phyloP scores from a whole-genome alignment of 2,113 vertebrate genomes.

The Colaptes auratus region DNA sequence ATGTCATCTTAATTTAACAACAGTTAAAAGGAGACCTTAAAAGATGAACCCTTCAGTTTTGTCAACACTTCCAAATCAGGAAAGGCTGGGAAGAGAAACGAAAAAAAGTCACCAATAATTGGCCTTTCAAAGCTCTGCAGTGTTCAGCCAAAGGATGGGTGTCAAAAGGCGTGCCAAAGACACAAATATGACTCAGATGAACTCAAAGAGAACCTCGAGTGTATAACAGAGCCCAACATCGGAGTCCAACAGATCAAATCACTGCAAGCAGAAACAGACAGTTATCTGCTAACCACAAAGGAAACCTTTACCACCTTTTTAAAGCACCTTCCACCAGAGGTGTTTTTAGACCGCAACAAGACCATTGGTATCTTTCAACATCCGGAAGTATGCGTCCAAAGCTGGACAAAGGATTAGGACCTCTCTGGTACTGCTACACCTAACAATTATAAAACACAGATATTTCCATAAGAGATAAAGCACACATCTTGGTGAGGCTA shows the following conservation, averaged over 20 bases:
- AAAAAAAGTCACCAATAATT: neutral
- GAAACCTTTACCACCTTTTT: slow-evolving; percentile 29
- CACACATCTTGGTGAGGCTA: neutral
- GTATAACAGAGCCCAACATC: neutral
- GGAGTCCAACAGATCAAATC: neutral
- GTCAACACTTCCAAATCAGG: neutral
- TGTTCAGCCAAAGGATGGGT: neutral
- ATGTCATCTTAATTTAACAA: neutral
- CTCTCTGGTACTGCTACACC: neutral
- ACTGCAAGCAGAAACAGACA: neutral
- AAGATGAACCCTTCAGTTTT: neutral
- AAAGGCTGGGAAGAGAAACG: neutral
- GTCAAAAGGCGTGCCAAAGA: neutral
- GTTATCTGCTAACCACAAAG: slow-evolving; percentile 25
- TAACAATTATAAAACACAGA: neutral
- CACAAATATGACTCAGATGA: neutral
- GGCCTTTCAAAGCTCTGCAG: neutral
- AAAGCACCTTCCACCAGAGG: neutral
- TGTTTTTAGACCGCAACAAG: neutral
- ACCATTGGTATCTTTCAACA: neutral
- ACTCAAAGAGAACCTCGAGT: neutral
- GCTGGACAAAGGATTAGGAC: accelerated
- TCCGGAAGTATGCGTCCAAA: accelerated
- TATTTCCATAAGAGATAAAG: neutral
- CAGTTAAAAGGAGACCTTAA: neutral